Evolutionary conservation across 2,888 invertebrate species (phyloP), one percentile per base, ranked within the genome.

Genomic region (Polymixis lichenea): DNA sequence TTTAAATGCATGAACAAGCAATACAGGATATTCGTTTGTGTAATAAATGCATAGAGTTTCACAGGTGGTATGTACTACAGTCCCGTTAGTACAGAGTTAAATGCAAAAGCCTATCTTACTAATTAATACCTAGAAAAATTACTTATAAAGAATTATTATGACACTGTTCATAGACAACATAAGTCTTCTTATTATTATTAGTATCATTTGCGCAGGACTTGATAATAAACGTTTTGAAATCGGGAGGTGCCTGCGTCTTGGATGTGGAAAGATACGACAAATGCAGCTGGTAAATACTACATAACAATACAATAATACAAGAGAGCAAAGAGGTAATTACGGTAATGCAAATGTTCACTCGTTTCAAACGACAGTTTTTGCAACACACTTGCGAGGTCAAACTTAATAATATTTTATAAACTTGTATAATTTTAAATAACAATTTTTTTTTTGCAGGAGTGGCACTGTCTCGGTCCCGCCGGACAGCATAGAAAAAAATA

Each of bases 91-190:
- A 68, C 43, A 72, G 19, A 76, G 28, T 80, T 79, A 65, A 72
- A 73, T 72, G 64, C 58, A 78, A 78, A 64, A 56, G 46, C 53
- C 64, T 65, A 80, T 28, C 46, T 55, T 61, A 55, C 25, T 64
- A 60, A 60, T 61, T 46, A 79, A 53, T 43, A 80, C 46, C 38
- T 66, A 72, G 19, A 80, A 60, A 60, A 64, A 43, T 55, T 15
- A 49, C 65, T 66, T 73, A 78, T 56, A 25, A 61, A 38, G 61
- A 77, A 69, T 78, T 78, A 77, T 80, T 72, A 80, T 78, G 80
- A 65, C 64, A 80, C 80, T 78, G 43, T 79, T 58, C 28, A 60
- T 22, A 58, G 6, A 77, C 64, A 65, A 70, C 2, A 61, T 15
- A 75, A 13, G 32, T 2, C 11, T 19, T 19, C 7, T 25, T 25